A percentile compares a stretch with the other conserved stretches of the same genome.
phyloP scores from a whole-genome alignment of 2,797 vertebrate genomes.

The Pampus argenteus region DNA sequence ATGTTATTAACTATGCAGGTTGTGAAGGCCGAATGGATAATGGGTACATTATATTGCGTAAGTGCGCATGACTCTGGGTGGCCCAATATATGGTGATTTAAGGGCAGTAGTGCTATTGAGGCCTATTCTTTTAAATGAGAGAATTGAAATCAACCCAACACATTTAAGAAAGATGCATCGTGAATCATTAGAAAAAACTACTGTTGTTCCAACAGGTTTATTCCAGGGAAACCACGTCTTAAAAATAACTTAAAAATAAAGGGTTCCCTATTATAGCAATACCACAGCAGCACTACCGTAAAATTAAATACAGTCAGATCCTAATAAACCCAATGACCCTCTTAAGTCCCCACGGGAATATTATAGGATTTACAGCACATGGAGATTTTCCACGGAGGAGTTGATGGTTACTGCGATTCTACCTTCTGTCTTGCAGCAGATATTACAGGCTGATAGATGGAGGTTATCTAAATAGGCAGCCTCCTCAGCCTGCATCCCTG shows the following conservation, averaged over 20 bases:
- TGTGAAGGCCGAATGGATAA: not conserved
- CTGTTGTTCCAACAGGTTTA: not conserved
- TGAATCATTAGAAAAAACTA: not conserved
- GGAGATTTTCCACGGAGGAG: constrained; percentile 30
- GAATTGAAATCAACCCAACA: not conserved
- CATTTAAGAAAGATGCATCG: not conserved
- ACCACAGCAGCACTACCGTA: not conserved
- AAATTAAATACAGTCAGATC: not conserved
- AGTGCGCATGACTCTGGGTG: not conserved
- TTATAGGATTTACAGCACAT: constrained; percentile 56
- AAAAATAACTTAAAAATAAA: not conserved
- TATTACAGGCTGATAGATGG: constrained; percentile 67
- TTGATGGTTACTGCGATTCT: constrained; percentile 23
- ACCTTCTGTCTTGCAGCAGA: constrained; percentile 41
- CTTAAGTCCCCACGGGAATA: constrained; percentile 28
- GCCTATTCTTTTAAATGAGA: not conserved
- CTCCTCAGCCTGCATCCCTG: constrained; percentile 57
- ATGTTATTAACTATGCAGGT: constrained; percentile 52
- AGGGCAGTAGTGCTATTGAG: not conserved
- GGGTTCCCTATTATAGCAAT: not conserved
- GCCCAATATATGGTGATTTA: not conserved
- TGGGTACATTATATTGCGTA: constrained; percentile 2
- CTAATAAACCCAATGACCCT: constrained; percentile 31
- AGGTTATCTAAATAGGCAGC: constrained; percentile 65
- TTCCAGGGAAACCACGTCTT: not conserved